Base-by-base conservation (phyloP, 2,113 vertebrate species). In the Ramphastos sulfuratus region DNA sequence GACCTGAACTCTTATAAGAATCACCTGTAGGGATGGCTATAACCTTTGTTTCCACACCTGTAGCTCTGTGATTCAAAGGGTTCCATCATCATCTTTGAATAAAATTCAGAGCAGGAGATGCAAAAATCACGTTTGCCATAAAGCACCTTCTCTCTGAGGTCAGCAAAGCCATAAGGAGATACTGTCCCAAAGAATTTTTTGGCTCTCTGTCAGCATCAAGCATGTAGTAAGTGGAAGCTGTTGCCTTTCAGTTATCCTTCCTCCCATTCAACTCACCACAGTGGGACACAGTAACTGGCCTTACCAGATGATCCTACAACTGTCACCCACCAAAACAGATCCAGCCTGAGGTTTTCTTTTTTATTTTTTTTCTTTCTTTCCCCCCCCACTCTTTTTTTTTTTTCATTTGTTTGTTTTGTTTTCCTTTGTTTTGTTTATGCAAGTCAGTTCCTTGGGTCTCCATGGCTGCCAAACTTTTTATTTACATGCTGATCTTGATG, bases 401-500 rank as follows among this genome's bases (percentile, higher is more conserved):
- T n/a, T n/a, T n/a, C 46, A 48, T 48, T 48, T 48, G 20, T 50
- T 52, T 52, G 10, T 23, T 52, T 52, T 50, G 50, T 50, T 50
- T 50, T 50, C 7, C 20, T 50, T n/a, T 50, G 5, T 27, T 72
- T 60, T 55, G 18, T 60, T 82, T n/a, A 44, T 31, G 55, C 27
- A 48, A 8, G 44, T 63, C 28, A 54, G 24, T 8, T 61, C 42
- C 39, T 52, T 52, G 15, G 31, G 30, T 63, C 55, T 61, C 61
- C 24, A 30, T 4, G 10, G 15, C 64, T 75, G 67, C 55, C 74
- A 79, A 54, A 78, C 17, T 58, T 92, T 92, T 72, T 69, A 78
- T 92, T 90, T 81, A 70, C 56, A 83, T 74, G 64, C 90, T 86
- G 91, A 92, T 83, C 72, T 28, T 70, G 86, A 63, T 20, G 31